A percentile compares a stretch with the other conserved stretches of the same genome.
Evolutionary conservation across 2,888 invertebrate species (phyloP).

Genomic region (Synanthedon formicaeformis): DNA sequence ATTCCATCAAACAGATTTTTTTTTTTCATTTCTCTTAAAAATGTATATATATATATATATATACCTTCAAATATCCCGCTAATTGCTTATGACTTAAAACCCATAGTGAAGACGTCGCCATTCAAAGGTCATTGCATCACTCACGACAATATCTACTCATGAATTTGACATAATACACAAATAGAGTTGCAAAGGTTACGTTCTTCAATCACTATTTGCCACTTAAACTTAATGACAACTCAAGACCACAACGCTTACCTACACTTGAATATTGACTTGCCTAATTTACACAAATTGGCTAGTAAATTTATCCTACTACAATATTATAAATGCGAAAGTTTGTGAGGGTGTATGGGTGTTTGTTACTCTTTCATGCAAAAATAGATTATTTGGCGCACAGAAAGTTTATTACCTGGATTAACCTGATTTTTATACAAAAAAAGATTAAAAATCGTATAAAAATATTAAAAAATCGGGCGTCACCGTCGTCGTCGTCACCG

Average conservation of each 20-base stretch:
- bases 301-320: no score
- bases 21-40: no score
- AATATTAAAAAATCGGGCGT: neutral
- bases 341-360: no score
- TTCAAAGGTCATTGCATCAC: slow-evolving; percentile 15
- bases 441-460: neutral
- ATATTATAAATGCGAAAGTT: no score
- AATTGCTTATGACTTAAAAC: neutral
- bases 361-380: no score
- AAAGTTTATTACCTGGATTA: neutral
- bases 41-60: no score
- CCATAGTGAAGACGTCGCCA: neutral
- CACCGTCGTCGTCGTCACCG: no score
- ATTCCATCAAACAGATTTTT: no score
- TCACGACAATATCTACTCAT: slow-evolving; percentile 15
- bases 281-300: no score
- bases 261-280: no score
- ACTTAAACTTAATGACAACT: neutral
- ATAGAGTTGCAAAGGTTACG: slow-evolving; percentile 21
- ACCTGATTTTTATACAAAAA: neutral
- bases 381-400: no score
- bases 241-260: neutral
- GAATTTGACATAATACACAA: slow-evolving; percentile 35
- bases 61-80: no score
- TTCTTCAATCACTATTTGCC: neutral